Base-by-base conservation (phyloP, 64 coral and sea anemone species). In the Cladopsammia gracilis region DNA sequence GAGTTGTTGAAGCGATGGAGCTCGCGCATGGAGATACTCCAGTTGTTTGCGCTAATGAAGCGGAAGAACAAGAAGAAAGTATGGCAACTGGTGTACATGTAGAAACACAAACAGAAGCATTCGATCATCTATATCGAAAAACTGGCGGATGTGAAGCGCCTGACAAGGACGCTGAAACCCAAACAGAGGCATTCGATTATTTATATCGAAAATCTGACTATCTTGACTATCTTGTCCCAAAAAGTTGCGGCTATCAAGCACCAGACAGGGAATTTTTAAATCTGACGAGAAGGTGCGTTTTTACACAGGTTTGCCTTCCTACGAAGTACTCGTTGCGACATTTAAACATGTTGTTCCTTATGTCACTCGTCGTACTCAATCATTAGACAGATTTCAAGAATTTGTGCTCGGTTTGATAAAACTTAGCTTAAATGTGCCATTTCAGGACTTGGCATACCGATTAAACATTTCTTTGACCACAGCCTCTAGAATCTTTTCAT, bases 351-450 rank as follows among this genome's bases (percentile, higher is more conserved):
- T 69, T 69, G 65, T 20, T 69, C 65, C 65, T 69, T 25, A 69
- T 69, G n/a, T 69, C 65, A 78, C 18, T 53, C 18, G 75, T 49
- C 48, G 50, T 12, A 78, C 75, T 57, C 75, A 78, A 78, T 25
- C 75, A 6, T 25, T 78, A 25, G 23, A 78, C 75, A 78, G 12
- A 78, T 78, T 78, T 57, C 49, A 78, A 78, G 75, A 78, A 78
- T 78, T 78, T 78, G 75, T 57, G 18, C 18, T 58, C 18, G 76
- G 57, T 23, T 26, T 78, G 76, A 78, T 78, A 20, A 78, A 78
- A 26, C 76, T 78, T 23, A n/a, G 51, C 10, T 58, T 78, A 78
- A 78, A 78, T 78, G 20, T 78, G 76, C 50, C 76, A 56, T 25
- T 78, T 78, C 20, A 78, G 24, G 76, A 78, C 76, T 78, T 78